Evolutionary conservation across 1,140 invertebrate genomes (phyloP).

Genomic region (Ceratosolen fusciceps): DNA sequence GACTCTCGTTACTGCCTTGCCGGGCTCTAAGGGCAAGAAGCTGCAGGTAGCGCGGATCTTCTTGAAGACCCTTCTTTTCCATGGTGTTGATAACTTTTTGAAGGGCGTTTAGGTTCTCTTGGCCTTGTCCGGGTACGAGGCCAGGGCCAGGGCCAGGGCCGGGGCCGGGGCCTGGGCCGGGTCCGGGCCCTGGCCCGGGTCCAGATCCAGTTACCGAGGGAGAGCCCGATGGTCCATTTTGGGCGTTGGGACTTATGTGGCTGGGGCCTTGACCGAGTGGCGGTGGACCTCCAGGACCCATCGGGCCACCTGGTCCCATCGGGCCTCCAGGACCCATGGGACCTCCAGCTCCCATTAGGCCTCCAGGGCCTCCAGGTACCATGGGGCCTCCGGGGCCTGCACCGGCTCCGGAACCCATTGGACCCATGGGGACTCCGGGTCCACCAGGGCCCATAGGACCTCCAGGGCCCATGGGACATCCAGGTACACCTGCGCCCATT

Average conservation of each 20-base stretch:
- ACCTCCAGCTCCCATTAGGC: slow-evolving; percentile 55
- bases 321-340: slow-evolving; percentile 57
- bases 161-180: slow-evolving; percentile 51
- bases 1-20: slow-evolving; percentile 74
- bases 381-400: slow-evolving; percentile 38
- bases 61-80: slow-evolving; percentile 94
- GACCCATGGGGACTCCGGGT: slow-evolving; percentile 55
- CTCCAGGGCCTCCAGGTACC: slow-evolving; percentile 46
- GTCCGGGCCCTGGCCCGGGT: slow-evolving; percentile 50
- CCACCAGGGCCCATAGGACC: slow-evolving; percentile 46
- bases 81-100: slow-evolving; percentile 91
- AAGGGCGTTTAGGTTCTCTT: slow-evolving; percentile 86
- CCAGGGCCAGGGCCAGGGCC: slow-evolving; percentile 57
- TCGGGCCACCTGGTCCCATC: slow-evolving; percentile 53
- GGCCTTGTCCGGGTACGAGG: slow-evolving; percentile 60
- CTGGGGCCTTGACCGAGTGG: slow-evolving; percentile 35
- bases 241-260: slow-evolving; percentile 20
- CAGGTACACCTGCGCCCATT: slow-evolving; percentile 42
- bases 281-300: slow-evolving; percentile 50
- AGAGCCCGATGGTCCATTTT: slow-evolving; percentile 16
- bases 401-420: slow-evolving; percentile 55
- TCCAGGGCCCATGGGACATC: slow-evolving; percentile 34
- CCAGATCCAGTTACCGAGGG: slow-evolving; percentile 31
- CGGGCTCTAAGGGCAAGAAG: slow-evolving; percentile 86
- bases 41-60: slow-evolving; percentile 91